Percentiles rank a stretch among this genome's conserved stretches.
These are phyloP conservation scores for Plusia festucae DNA, from an alignment of 2,888 invertebrate genomes.

Conservation along the genomic window DNA sequence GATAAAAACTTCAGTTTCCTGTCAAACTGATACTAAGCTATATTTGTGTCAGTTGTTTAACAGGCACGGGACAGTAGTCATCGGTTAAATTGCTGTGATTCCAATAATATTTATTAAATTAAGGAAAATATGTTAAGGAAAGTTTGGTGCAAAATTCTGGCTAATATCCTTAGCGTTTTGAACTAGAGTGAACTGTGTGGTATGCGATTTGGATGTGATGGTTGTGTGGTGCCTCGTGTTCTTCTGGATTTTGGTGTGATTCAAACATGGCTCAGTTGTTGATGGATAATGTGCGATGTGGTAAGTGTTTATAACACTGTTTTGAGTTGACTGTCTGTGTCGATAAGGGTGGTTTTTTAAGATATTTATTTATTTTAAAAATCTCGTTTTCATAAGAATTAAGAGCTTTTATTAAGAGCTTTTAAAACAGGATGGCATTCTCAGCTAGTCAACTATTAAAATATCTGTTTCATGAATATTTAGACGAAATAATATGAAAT, in stretches of 20 bases:
- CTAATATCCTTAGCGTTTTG: not conserved
- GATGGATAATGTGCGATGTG: not conserved
- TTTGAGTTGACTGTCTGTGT: not conserved
- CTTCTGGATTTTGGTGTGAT: not conserved
- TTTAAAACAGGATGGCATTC: too few relatives aligned
- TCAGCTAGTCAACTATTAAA: too few relatives aligned
- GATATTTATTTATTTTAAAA: too few relatives aligned
- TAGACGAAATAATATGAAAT: too few relatives aligned
- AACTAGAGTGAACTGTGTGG: not conserved
- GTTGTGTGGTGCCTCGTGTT: not conserved
- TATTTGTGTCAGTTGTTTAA: not conserved
- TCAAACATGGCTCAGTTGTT: not conserved
- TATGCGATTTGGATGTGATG: not conserved
- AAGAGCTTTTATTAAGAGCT: too few relatives aligned
- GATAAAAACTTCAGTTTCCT: conserved; percentile 2
- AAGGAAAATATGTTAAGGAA: not conserved
- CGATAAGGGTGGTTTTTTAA: too few relatives aligned
- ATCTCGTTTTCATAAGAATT: too few relatives aligned
- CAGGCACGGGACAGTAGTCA: not conserved
- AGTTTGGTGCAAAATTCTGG: not conserved
- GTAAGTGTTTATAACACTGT: not conserved
- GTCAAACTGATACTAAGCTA: not conserved
- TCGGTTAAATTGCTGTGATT: not conserved
- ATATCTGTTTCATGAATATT: too few relatives aligned
- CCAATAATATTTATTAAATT: conserved; percentile 6